phyloP scores from a whole-genome alignment of 1,140 invertebrate genomes.

The Steinernema feltiae region DNA sequence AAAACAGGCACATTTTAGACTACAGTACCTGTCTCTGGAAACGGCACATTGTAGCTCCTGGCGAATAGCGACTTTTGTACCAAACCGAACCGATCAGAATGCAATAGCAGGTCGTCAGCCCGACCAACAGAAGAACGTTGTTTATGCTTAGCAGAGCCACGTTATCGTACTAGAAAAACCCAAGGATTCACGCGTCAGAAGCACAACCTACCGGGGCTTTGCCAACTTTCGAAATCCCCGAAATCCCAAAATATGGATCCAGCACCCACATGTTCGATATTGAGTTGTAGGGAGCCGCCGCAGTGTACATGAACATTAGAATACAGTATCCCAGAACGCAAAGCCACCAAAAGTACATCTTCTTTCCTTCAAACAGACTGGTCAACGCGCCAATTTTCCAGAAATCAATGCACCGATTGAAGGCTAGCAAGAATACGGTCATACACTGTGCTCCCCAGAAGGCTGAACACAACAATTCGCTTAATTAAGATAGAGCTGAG shows the following conservation, averaged over 20 bases:
- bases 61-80: background rate
- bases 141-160: background rate
- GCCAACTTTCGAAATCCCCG: background rate
- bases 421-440: slow-evolving; percentile 2
- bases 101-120: background rate
- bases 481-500: no score
- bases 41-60: background rate
- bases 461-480: background rate
- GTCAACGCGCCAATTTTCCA: background rate
- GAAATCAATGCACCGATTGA: slow-evolving; percentile 1
- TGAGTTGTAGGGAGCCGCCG: background rate
- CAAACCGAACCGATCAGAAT: background rate
- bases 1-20: no score
- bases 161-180: background rate
- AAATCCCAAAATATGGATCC: background rate
- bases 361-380: background rate
- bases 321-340: background rate
- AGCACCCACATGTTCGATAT: background rate
- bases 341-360: background rate
- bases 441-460: background rate
- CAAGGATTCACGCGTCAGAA: no score
- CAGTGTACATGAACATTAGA: background rate
- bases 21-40: background rate
- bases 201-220: background rate
- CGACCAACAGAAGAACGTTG: background rate